Conservation (phyloP, 2,888 invertebrate species). For the Notocelia uddmanniana region DNA sequence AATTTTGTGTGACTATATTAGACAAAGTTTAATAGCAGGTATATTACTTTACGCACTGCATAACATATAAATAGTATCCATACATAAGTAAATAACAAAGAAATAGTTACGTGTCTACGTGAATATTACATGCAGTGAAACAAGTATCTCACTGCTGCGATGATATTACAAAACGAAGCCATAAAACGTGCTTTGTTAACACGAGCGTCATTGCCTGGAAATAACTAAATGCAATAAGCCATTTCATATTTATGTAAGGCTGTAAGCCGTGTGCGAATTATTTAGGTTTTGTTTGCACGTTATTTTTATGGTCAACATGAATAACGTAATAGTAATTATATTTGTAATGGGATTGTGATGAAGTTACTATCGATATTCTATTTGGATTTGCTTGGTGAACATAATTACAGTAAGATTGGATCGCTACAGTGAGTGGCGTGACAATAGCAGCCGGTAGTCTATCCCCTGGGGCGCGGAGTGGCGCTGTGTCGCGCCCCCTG, state of each 20-base stretch:
- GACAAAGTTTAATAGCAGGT: too few species aligned
- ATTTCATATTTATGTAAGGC: constrained; percentile 41
- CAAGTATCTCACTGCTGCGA: constrained; percentile 55
- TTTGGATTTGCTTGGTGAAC: constrained; percentile 45
- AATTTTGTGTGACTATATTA: too few species aligned
- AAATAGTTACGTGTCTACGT: constrained; percentile 26
- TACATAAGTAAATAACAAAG: neutral
- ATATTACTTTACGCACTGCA: neutral
- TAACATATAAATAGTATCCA: neutral
- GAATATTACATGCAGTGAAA: constrained; percentile 49
- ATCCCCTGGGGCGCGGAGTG: constrained; percentile 62
- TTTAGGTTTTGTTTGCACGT: neutral
- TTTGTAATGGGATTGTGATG: neutral
- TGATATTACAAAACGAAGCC: constrained; percentile 61
- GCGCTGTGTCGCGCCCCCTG: constrained; percentile 58
- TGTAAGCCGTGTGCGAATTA: constrained; percentile 15
- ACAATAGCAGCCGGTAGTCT: constrained; percentile 65
- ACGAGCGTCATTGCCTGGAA: constrained; percentile 57
- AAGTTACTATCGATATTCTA: constrained; percentile 34
- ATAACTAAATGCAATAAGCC: constrained; percentile 48
- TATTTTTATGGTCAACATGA: neutral
- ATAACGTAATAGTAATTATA: neutral
- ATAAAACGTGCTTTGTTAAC: constrained; percentile 52
- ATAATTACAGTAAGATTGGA: constrained; percentile 30
- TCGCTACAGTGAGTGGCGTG: constrained; percentile 54